Percentiles rank a stretch among this genome's conserved stretches.
phyloP scores from a whole-genome alignment of 2,113 vertebrate genomes.

The Corynorhinus townsendii region DNA sequence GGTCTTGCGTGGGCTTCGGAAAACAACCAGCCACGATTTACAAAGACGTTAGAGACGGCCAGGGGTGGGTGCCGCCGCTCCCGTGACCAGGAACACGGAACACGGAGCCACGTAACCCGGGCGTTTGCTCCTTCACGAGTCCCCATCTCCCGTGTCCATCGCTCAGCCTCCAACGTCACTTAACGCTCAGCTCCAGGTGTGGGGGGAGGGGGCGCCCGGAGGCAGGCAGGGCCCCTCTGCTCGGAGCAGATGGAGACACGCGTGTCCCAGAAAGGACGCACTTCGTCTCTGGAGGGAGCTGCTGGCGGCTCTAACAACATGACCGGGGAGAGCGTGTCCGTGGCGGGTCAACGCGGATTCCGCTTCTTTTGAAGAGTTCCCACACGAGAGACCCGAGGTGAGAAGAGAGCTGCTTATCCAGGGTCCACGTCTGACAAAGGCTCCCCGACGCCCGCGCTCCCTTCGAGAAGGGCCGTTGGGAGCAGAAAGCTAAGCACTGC shows the following conservation, averaged over 20 bases:
- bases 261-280: constrained; percentile 79
- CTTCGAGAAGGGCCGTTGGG: too few species aligned
- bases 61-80: neutral
- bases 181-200: constrained; percentile 70
- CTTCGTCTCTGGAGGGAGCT: constrained; percentile 79
- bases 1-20: too few species aligned
- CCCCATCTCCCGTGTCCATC: constrained; percentile 72
- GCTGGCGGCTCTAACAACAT: constrained; percentile 77
- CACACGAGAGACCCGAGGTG: neutral
- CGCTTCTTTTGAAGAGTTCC: constrained; percentile 22
- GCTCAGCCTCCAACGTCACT: constrained; percentile 71
- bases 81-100: constrained; percentile 55
- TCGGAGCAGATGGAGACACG: constrained; percentile 81
- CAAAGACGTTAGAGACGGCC: constrained; percentile 21
- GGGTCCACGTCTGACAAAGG: neutral
- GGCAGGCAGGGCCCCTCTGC: constrained; percentile 65
- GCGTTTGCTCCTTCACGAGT: constrained; percentile 66
- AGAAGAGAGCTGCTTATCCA: neutral
- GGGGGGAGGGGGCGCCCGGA: constrained; percentile 56
- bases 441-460: too few species aligned
- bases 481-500: too few species aligned
- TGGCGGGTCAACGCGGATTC: constrained; percentile 10
- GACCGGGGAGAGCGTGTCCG: neutral
- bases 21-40: constrained; percentile 5
- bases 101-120: constrained; percentile 17